Evolutionary conservation across 2,888 invertebrate genomes (phyloP).

Genomic region (Camponotus fellah): DNA sequence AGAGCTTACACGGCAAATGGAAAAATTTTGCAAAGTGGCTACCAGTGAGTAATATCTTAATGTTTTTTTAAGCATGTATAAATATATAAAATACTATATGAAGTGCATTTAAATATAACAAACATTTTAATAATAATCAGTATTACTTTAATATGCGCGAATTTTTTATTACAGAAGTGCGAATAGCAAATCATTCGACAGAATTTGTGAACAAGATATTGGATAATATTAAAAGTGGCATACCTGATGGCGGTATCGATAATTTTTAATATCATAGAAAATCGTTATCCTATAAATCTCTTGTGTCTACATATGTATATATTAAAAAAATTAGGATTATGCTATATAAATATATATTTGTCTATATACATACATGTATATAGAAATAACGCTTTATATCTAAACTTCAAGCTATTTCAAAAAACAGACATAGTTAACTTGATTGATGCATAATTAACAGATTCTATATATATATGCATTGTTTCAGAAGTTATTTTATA

Average conservation of each 20-base stretch:
- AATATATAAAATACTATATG: not conserved
- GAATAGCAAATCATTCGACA: conserved; percentile 96
- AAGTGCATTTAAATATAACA: not conserved
- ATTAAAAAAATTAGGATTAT: conserved; percentile 68
- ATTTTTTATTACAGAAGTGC: conserved; percentile 89
- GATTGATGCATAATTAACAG: conserved; percentile 72
- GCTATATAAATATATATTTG: conserved; percentile 61
- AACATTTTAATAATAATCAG: not conserved
- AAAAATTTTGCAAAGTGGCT: conserved; percentile 90
- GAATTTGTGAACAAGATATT: conserved; percentile 97
- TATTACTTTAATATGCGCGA: conserved; percentile 16
- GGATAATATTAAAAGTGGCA: conserved; percentile 94
- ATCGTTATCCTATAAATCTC: conserved; percentile 53
- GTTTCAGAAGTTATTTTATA: conserved; percentile 71
- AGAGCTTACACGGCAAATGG: conserved; percentile 91
- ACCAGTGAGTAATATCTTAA: conserved; percentile 89
- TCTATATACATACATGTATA: conserved; percentile 52
- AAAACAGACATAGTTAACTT: conserved; percentile 72
- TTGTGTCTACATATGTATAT: conserved; percentile 72
- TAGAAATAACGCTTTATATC: conserved; percentile 60
- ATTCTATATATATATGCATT: conserved; percentile 60
- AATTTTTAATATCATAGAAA: conserved; percentile 87
- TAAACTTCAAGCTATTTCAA: conserved; percentile 44
- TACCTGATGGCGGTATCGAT: conserved; percentile 92
- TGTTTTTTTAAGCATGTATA: not conserved